These are phyloP conservation scores for Dexiosoma caninum DNA, from an alignment of 2,888 invertebrate species.

Conservation along the genomic window DNA sequence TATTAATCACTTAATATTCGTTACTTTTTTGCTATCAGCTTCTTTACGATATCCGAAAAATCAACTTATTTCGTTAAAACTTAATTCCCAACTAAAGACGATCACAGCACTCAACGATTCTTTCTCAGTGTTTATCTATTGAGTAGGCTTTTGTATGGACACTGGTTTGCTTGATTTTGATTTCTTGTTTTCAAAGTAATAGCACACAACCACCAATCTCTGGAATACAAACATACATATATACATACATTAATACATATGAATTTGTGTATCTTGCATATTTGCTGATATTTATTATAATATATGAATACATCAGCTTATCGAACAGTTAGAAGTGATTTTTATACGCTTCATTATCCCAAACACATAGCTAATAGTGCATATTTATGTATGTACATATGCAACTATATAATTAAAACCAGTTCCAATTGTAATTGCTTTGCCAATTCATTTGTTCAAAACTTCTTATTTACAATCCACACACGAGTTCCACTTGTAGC, in stretches of 20 bases:
- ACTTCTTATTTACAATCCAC: too few species aligned
- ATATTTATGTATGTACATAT: too few species aligned
- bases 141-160: background rate
- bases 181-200: constrained; percentile 16
- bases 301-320: too few species aligned
- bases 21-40: background rate
- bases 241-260: background rate
- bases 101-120: constrained; percentile 47
- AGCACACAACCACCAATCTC: constrained; percentile 18
- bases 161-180: constrained; percentile 17
- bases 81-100: constrained; percentile 48
- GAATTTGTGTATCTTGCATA: background rate
- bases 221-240: background rate
- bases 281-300: too few species aligned
- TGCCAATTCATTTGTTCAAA: too few species aligned
- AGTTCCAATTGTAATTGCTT: too few species aligned
- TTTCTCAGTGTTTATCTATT: background rate
- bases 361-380: too few species aligned
- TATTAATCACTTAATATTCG: too few species aligned
- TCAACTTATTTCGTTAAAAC: constrained; percentile 52
- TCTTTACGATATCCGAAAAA: background rate
- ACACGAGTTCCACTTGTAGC: too few species aligned
- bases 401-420: too few species aligned
- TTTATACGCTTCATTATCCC: too few species aligned
- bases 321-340: background rate